A percentile compares a stretch with the other conserved stretches of the same genome.
Conservation (phyloP, 2,888 invertebrate species). For the Noctua pronuba region DNA sequence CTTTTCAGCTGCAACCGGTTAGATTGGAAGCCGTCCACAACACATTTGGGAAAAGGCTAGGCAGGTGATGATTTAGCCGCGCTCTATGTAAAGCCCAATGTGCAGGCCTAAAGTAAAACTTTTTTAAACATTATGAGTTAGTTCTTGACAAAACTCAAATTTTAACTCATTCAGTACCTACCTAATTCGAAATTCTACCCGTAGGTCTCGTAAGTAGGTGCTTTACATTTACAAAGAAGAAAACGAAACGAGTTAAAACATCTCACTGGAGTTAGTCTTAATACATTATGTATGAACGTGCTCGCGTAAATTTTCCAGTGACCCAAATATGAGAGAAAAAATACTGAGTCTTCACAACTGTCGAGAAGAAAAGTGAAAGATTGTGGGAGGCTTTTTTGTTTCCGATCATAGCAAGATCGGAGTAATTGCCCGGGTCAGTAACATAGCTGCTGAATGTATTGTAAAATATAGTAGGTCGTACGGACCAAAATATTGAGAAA, state of each 20-base stretch:
- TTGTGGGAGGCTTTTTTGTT: slow-evolving; percentile 35
- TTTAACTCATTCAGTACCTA: slow-evolving; percentile 11
- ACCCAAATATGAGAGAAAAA: slow-evolving; percentile 44
- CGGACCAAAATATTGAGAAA: neutral
- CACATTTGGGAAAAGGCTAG: too few species aligned
- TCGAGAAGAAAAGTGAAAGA: slow-evolving; percentile 20
- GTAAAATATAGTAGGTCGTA: neutral
- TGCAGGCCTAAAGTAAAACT: neutral
- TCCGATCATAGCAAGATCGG: neutral
- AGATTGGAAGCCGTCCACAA: too few species aligned
- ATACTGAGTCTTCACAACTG: slow-evolving; percentile 1
- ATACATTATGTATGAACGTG: slow-evolving; percentile 57
- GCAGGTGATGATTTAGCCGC: neutral
- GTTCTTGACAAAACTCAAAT: neutral
- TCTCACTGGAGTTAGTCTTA: slow-evolving; percentile 31
- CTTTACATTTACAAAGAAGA: slow-evolving; percentile 19
- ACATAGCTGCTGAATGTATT: slow-evolving; percentile 12
- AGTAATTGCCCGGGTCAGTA: slow-evolving; percentile 20
- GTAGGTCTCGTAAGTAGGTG: neutral
- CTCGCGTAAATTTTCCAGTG: slow-evolving; percentile 54
- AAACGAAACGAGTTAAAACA: slow-evolving; percentile 45
- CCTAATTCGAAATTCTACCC: slow-evolving; percentile 20
- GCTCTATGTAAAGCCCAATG: neutral
- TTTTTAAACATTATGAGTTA: neutral
- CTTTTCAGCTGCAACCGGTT: too few species aligned